phyloP scores from a whole-genome alignment of 1,140 invertebrate genomes.

The Drosophila insularis region DNA sequence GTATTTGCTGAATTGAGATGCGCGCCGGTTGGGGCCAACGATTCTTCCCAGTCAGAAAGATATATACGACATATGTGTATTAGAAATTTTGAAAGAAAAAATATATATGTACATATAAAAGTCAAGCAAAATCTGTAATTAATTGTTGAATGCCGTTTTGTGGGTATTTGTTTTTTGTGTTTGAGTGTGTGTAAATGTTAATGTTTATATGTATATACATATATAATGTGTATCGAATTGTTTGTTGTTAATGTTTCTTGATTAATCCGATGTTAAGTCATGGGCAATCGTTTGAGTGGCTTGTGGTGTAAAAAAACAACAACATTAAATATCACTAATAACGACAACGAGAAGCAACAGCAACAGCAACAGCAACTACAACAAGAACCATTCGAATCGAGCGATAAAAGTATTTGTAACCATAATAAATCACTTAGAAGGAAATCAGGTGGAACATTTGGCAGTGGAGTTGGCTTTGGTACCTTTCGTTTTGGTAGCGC shows the following conservation, averaged over 20 bases:
- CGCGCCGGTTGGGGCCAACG: conserved; percentile 64
- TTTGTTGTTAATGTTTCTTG: not conserved
- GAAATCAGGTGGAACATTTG: conserved; percentile 43
- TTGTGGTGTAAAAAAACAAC: conserved; percentile 80
- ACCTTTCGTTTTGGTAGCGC: conserved; percentile 66
- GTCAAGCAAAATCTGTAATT: conserved; percentile 1
- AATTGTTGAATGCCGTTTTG: too few relatives aligned
- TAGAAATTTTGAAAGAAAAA: not conserved
- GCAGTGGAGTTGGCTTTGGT: conserved; percentile 40
- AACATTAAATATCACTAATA: conserved; percentile 62
- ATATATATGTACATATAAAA: too few relatives aligned
- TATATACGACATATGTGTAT: conserved; percentile 5
- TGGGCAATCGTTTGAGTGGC: conserved; percentile 81
- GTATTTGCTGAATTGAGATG: conserved; percentile 82
- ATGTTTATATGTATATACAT: not conserved
- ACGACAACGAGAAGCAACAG: conserved; percentile 17
- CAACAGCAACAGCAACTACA: conserved; percentile 23
- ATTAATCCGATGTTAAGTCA: conserved; percentile 36
- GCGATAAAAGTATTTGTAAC: conserved; percentile 19
- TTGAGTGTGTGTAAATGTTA: not conserved
- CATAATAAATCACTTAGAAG: conserved; percentile 41
- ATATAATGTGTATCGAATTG: not conserved
- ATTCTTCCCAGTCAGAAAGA: conserved; percentile 6
- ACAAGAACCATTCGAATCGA: conserved; percentile 11
- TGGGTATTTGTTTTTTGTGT: not conserved